Evolutionary conservation across 2,797 vertebrate genomes (phyloP), one percentile per base, ranked within the genome.

Genomic region (Poecilia picta): DNA sequence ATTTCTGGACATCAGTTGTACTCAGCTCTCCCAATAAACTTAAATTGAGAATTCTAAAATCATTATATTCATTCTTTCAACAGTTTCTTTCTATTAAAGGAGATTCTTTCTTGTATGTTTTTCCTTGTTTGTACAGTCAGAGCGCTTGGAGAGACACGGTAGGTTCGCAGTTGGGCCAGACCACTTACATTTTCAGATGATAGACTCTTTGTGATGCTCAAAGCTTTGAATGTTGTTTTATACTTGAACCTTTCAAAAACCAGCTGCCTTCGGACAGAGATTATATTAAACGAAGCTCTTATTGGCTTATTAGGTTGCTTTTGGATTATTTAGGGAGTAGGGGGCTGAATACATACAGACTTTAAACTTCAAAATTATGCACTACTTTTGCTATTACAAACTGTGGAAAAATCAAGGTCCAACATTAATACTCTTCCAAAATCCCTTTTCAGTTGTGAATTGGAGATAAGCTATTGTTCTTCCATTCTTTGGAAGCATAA

Each of bases 401-500:
- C 33, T 66, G 7, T 23, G 20, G 33, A 6, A 68, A 41, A 41
- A 25, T 10, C 51, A 20, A 25, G 51, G 23, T 23, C 2, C 23
- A 8, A 23, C 49, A 51, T 51, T 51, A 53, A 25, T 25, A 25
- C 23, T 25, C 51, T 53, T 53, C 51, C 51, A 25, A 53, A 53
- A 10, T 28, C 5, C 13, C 33, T 49, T 71, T 79, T 72, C 73
- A 74, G 72, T 62, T 71, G n/a, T 8, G 49, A 74, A 39, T 23
- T 72, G 16, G 18, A 25, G 20, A 72, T 53, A 33, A 76, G 59
- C 74, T 8, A 75, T 76, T 79, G 12, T 41, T 11, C 49, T 80
- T 76, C 57, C 57, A 1, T 74, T 84, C 72, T 85, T n/a, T 83
- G 79, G 78, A 76, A 41, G 57, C 62, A 13, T 59, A 57, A 43